A percentile compares a stretch with the other conserved stretches of the same genome.
phyloP scores from a whole-genome alignment of 1,140 invertebrate genomes.

The Centruroides vittatus region DNA sequence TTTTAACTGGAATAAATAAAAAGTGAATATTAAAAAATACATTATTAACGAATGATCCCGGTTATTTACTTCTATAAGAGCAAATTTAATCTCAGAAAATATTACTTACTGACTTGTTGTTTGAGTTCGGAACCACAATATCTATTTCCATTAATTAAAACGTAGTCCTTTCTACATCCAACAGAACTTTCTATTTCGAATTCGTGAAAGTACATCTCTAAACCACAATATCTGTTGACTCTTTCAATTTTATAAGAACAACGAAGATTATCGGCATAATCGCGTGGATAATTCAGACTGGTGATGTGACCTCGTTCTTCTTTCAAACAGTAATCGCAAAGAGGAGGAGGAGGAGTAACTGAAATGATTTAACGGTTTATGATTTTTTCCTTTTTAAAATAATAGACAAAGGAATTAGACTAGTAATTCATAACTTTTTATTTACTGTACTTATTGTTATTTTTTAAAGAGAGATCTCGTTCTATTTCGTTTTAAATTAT shows the following conservation, averaged over 20 bases:
- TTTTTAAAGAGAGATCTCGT: too few relatives aligned
- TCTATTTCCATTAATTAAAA: slow-evolving; percentile 16
- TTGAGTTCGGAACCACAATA: slow-evolving; percentile 17
- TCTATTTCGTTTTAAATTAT: too few relatives aligned
- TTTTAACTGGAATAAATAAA: too few relatives aligned
- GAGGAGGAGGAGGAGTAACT: slow-evolving; percentile 11
- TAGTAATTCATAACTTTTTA: too few relatives aligned
- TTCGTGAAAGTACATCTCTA: slow-evolving; percentile 19
- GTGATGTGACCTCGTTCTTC: slow-evolving; percentile 16
- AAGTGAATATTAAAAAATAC: too few relatives aligned
- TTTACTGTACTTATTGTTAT: too few relatives aligned
- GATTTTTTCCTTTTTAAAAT: too few relatives aligned
- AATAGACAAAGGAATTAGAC: too few relatives aligned
- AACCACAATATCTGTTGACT: slow-evolving; percentile 11
- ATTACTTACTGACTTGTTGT: slow-evolving; percentile 15
- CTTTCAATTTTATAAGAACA: slow-evolving; percentile 19
- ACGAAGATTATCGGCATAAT: slow-evolving; percentile 15
- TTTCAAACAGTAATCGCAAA: slow-evolving; percentile 18
- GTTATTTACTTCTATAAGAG: too few relatives aligned
- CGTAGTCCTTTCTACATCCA: slow-evolving; percentile 15
- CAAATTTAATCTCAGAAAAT: not conserved
- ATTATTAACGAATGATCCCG: too few relatives aligned
- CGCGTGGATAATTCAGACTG: slow-evolving; percentile 18
- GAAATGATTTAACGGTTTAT: not conserved
- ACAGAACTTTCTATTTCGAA: slow-evolving; percentile 16